A percentile compares a stretch with the other conserved stretches of the same genome.
These are phyloP conservation scores for Cerastis rubricosa DNA, from an alignment of 2,888 invertebrate species.

Conservation along the genomic window DNA sequence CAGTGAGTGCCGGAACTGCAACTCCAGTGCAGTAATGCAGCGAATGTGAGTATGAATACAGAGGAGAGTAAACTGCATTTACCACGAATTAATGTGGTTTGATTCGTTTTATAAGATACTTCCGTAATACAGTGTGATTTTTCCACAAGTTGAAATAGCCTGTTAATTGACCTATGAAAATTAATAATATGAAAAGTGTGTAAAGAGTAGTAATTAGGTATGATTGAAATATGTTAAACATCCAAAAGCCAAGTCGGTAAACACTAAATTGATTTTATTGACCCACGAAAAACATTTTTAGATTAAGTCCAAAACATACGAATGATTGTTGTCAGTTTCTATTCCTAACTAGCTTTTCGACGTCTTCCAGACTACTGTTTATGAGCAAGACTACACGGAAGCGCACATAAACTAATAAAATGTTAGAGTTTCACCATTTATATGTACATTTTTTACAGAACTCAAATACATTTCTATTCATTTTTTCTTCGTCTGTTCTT, in stretches of 20 bases:
- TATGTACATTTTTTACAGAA: background rate
- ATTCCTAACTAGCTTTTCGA: background rate
- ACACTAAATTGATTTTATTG: background rate
- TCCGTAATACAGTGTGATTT: too few relatives aligned
- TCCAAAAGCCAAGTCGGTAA: background rate
- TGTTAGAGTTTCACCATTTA: background rate
- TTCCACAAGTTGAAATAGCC: too few relatives aligned
- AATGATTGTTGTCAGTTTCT: background rate
- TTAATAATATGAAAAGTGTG: background rate
- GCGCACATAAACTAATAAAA: conserved; percentile 6
- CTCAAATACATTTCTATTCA: conserved; percentile 27
- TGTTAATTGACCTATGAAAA: background rate
- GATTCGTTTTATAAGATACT: background rate
- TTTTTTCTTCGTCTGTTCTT: conserved; percentile 44
- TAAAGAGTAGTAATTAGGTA: background rate
- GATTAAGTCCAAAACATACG: background rate
- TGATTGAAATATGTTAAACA: too few relatives aligned
- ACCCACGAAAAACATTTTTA: background rate
- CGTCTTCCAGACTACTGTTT: conserved; percentile 1
- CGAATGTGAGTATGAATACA: background rate
- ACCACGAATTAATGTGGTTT: background rate
- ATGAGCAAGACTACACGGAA: conserved; percentile 20
- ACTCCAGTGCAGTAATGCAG: background rate
- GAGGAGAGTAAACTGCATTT: background rate
- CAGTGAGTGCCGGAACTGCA: conserved; percentile 46